Evolutionary conservation across 2,797 vertebrate genomes (phyloP).

Genomic region (Loriculus beryllinus): DNA sequence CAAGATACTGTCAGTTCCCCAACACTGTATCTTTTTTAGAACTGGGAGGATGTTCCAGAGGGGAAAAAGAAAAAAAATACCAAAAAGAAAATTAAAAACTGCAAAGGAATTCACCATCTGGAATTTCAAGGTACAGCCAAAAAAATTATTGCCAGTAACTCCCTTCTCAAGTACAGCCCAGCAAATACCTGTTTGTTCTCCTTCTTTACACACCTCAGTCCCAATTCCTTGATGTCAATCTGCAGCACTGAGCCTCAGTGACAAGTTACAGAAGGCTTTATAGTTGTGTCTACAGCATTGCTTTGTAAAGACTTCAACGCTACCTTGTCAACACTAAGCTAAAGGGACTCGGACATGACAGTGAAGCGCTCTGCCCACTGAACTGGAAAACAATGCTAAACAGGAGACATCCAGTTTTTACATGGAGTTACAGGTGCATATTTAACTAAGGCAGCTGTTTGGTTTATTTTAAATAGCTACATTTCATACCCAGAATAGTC

Average conservation of each 20-base stretch:
- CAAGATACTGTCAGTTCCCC: not conserved
- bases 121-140: not conserved
- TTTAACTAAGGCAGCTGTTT: not conserved
- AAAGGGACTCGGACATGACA: not conserved
- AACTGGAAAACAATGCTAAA: not conserved
- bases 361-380: not conserved
- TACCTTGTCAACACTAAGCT: not conserved
- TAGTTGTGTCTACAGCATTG: not conserved
- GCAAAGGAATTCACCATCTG: not conserved
- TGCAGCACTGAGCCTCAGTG: not conserved
- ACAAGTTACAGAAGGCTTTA: not conserved
- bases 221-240: not conserved
- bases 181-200: not conserved
- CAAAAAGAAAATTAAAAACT: not conserved
- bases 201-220: not conserved
- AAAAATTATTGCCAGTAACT: not conserved
- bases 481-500: not conserved
- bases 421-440: not conserved
- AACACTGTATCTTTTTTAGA: not conserved
- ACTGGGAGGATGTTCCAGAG: not conserved
- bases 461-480: not conserved
- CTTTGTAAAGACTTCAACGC: not conserved
- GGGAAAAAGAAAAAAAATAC: not conserved
- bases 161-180: not conserved
- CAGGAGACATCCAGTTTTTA: not conserved